Base-by-base conservation (phyloP, 2,797 vertebrate species). In the Sebastes melanostomus region DNA sequence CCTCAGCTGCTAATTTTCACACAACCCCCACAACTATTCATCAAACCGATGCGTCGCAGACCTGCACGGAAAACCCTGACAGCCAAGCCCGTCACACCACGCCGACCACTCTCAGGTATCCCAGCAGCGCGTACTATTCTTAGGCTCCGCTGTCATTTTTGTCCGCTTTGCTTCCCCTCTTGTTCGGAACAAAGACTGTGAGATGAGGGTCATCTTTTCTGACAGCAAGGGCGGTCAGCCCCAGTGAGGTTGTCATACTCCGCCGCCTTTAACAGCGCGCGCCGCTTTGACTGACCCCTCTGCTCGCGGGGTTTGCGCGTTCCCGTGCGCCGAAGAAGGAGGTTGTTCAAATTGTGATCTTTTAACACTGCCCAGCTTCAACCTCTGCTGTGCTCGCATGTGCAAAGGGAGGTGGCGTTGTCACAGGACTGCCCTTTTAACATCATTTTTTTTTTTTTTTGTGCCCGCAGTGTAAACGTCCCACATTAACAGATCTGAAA, bases 141-240 rank as follows among this genome's bases (percentile, higher is more conserved):
- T 72, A 65, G 74, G 24, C 55, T 70, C 16, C 1, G 7, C 77
- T 83, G 84, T 85, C 80, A 65, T 72, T 82, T 86, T 73, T 72
- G 67, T 58, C 71, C 2, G 7, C 69, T 82, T 81, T 75, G 72
- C 83, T 75, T 88, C 77, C 52, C 77, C 50, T 84, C 81, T 75
- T 87, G 82, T 83, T 86, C 58, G 2, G 74, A 90, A 89, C 92
- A 91, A 91, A 86, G 91, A 77, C 80, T 80, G 78, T 81, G 77
- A 85, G 91, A 91, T 82, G 85, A 91, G 90, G 89, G 87, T 92
- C 89, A 93, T 91, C 74, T 83, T 87, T 80, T 74, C 73, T 91
- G 93, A 92, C 91, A 92, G 88, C 72, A 77, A 85, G 88, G 86
- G 83, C 67, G 58, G 82, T 63, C 78, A 62, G 72, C 79, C 86